Evolutionary conservation across 2,797 vertebrate species (phyloP), one percentile per base, ranked within the genome.

Genomic region (Potorous gilbertii): DNA sequence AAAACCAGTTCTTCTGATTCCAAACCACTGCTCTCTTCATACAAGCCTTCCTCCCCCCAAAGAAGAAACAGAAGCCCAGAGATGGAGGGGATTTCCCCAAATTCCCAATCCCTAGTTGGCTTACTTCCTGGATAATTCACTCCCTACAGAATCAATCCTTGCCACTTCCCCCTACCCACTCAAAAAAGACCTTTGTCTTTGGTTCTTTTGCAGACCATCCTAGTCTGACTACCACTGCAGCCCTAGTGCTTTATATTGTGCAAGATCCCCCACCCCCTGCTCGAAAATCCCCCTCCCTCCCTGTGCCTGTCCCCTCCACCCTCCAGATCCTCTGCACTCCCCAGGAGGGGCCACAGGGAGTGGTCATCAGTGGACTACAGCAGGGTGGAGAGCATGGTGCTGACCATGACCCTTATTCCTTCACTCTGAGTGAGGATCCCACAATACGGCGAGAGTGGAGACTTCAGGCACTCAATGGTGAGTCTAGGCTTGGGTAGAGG

Each of bases 301-400:
- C 99, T 0, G 98, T 98, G 81, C 97, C 99, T 54, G 98, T 99
- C 40, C 98, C 99, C 62, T 98, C 99, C 91, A 99, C 98, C 21
- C 98, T 98, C 98, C 99, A 98, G 97, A 99, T 99, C 97, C 98
- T 99, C 97, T 99, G 99, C 94, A 99, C 99, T 0, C 99, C 99
- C 74, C 99, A 98, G 92, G 99, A 98, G 98, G 99, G 99, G 95
- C 98, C 98, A 90, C 99, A 99, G 87, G 99, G 99, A 0, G 98
- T 99, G 95, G 97, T 99, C 90, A 97, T 99, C 98, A 98, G 98
- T 2, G 99, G 99, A 0, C 96, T 98, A 54, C 99, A 99, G 95
- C 98, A 98, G 0, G 98, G 99, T 27, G 97, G 98, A 4, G 98
- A 99, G 50, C 98, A 98, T 31, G 98, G 98, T 2, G 98, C 98